Conservation (phyloP, 1,140 invertebrate genomes). For the Adoxophyes honmai region DNA sequence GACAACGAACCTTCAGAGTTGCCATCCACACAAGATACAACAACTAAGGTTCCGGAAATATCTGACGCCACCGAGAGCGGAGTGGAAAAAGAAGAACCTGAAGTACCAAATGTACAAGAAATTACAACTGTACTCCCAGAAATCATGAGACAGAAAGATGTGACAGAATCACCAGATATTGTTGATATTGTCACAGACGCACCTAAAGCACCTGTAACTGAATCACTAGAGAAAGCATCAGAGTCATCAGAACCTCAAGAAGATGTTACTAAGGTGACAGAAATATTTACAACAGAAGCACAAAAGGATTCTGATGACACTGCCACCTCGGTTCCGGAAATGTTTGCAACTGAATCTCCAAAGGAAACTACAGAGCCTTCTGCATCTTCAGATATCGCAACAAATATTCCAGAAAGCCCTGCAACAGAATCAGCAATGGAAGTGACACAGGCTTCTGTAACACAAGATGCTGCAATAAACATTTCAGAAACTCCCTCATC, state of each 20-base stretch:
- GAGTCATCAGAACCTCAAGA: not conserved
- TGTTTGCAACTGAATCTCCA: not conserved
- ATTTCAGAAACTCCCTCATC: conserved; percentile 11
- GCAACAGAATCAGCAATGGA: not conserved
- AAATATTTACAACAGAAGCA: too few species aligned
- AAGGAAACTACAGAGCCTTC: not conserved
- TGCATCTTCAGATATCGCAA: not conserved
- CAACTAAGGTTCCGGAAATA: too few species aligned
- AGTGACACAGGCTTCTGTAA: conserved; percentile 14
- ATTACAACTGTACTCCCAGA: too few species aligned
- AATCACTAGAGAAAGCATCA: too few species aligned
- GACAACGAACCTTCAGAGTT: too few species aligned
- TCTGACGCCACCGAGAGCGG: too few species aligned
- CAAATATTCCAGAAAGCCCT: not conserved
- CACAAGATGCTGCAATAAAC: conserved; percentile 2
- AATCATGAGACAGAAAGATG: not conserved
- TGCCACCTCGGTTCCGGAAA: not conserved
- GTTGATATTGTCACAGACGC: too few species aligned
- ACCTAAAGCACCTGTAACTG: too few species aligned
- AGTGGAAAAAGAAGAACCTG: too few species aligned
- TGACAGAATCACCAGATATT: too few species aligned
- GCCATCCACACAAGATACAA: too few species aligned
- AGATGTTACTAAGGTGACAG: not conserved
- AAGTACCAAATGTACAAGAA: too few species aligned
- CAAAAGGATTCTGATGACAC: not conserved